Evolutionary conservation across 1,140 invertebrate genomes (phyloP), one percentile per base, ranked within the genome.

Genomic region (Drosophila rufa): DNA sequence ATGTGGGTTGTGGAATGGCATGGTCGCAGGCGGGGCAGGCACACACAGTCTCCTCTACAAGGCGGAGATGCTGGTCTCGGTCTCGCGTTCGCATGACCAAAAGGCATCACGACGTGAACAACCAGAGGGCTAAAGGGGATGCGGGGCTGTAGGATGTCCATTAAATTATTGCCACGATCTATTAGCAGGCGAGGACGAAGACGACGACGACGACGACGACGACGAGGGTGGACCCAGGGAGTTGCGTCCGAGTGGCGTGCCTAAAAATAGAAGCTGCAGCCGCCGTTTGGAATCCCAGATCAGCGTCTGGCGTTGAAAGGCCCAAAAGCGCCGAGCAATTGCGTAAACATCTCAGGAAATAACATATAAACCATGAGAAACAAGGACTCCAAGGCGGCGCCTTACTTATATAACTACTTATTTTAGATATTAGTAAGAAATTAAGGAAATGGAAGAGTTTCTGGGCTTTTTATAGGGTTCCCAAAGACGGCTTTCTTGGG

Each of bases 111-210:
- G 68, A 64, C 36, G 45, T 45, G 30, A 27, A 33, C 33, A 30
- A 14, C 11, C n/a, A n/a, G 12, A 12, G 27, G 43, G 43, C 42
- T 66, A n/a, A 11, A 4, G 47, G 47, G 61, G 36, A 36, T 11
- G 45, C 19, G 30, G 53, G 42, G n/a, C n/a, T 15, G 66, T 59
- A 58, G 46, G 80, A 71, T 68, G 75, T 73, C 65, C 84, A 87
- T 87, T 87, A 89, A 79, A 87, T 87, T 83, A 89, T 83, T 80
- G 84, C 84, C 67, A 71, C 83, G 73, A 87, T 89, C 84, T 89
- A 87, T 89, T 89, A 87, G 80, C 66, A 51, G 79, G 73, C 80
- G 78, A 79, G 67, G 71, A 74, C 65, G 56, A 74, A 60, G 46
- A 40, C 51, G 56, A 59, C 55, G 64, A 59, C 80, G 78, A 79